Evolutionary conservation across 2,888 invertebrate species (phyloP).

Genomic region (Nowickia ferox): DNA sequence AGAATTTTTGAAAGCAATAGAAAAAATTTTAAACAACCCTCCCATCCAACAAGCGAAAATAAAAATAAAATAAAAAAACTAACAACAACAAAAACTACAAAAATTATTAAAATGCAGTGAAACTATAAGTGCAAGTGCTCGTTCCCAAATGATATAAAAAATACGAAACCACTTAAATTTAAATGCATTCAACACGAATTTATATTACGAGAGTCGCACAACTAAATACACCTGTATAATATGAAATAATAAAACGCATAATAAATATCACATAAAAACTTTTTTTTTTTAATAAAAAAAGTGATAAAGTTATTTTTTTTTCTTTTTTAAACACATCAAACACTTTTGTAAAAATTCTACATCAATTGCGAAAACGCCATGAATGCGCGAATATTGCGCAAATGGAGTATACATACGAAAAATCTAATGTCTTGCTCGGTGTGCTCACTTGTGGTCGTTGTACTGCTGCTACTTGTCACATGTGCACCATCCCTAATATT

Average conservation of each 20-base stretch:
- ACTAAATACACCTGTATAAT: slow-evolving; percentile 13
- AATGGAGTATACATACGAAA: slow-evolving; percentile 84
- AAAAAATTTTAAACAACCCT: slow-evolving; percentile 7
- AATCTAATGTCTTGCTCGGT: slow-evolving; percentile 81
- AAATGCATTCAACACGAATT: slow-evolving; percentile 46
- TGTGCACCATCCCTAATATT: slow-evolving; percentile 77
- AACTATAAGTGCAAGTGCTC: slow-evolving; percentile 30
- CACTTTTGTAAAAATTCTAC: slow-evolving; percentile 65
- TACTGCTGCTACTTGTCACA: slow-evolving; percentile 82
- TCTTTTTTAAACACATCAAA: slow-evolving; percentile 22
- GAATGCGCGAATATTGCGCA: slow-evolving; percentile 84
- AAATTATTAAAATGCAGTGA: slow-evolving; percentile 34
- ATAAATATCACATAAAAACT: slow-evolving; percentile 4
- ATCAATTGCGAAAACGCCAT: slow-evolving; percentile 81
- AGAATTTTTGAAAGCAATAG: background rate
- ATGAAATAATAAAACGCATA: slow-evolving; percentile 3
- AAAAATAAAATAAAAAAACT: slow-evolving; percentile 13
- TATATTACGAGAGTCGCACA: slow-evolving; percentile 18
- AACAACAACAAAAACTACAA: slow-evolving; percentile 14
- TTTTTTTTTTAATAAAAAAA: slow-evolving; percentile 9
- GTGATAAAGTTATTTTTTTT: background rate
- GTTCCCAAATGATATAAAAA: background rate
- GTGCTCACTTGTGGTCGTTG: slow-evolving; percentile 81
- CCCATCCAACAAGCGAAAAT: slow-evolving; percentile 13
- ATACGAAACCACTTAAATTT: slow-evolving; percentile 22